Evolutionary conservation across 2,797 vertebrate species (phyloP).

Genomic region (Pangasius macronema): DNA sequence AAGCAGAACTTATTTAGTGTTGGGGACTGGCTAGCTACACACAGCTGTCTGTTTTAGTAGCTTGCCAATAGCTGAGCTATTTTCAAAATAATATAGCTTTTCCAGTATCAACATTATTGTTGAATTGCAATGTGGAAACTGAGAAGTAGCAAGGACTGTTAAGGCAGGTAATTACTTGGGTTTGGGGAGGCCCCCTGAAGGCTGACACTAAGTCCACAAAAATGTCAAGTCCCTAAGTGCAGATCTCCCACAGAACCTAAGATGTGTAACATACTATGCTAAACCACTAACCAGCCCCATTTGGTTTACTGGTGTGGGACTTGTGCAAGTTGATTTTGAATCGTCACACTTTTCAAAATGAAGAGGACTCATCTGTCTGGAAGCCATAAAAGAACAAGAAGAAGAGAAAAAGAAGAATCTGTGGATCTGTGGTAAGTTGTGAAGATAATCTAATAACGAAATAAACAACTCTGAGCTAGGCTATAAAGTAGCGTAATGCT

Average conservation of each 20-base stretch:
- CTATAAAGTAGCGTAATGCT: neutral
- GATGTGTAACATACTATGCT: neutral
- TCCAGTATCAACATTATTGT: neutral
- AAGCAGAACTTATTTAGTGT: neutral
- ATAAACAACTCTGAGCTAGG: too few relatives aligned
- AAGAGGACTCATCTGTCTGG: neutral
- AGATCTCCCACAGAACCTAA: neutral
- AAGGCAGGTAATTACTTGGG: neutral
- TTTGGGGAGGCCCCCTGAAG: neutral
- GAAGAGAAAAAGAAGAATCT: neutral
- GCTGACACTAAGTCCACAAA: neutral
- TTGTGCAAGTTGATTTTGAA: neutral
- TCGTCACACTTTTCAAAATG: neutral
- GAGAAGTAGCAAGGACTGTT: neutral
- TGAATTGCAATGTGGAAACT: neutral
- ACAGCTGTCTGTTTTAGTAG: neutral
- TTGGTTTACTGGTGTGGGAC: neutral
- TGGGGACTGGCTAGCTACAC: neutral
- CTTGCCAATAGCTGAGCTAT: neutral
- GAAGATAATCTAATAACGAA: neutral
- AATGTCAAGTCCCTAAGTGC: neutral
- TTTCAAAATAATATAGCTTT: neutral
- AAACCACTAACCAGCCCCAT: neutral
- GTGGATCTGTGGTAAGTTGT: neutral
- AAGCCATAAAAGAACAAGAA: neutral